Evolutionary conservation across 1,140 invertebrate genomes (phyloP), one percentile per base, ranked within the genome.

Genomic region (Oedothorax gibbosus): DNA sequence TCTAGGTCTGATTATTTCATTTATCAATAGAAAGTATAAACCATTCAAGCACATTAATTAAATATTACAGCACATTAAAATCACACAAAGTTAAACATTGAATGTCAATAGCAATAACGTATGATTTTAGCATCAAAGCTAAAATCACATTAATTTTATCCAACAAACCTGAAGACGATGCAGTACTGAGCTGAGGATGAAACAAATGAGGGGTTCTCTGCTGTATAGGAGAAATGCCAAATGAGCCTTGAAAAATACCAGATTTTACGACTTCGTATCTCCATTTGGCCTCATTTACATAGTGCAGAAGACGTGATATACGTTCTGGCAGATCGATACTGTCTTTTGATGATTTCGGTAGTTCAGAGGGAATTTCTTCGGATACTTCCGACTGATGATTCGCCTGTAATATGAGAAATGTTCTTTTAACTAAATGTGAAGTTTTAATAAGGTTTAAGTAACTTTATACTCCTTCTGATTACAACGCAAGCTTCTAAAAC

Each of bases 271-370:
- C 64, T 65, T 86, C 78, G 72, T 68, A 77, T n/a, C 85, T 50
- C 85, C 85, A 86, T 0, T 68, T 35, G 12, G 85, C 85, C 78
- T 86, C 85, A 62, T 69, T 86, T 14, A 86, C 64, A 15, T 82
- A 82, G 8, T 82, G 53, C 7, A 80, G 71, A 14, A 86, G 64
- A 14, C 54, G 7, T 49, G 81, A 84, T 75, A 60, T 57, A 2
- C 71, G 50, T 50, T 73, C 71, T 12, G 51, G 71, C 14, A 84
- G n/a, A 49, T 66, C 71, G 49, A 7, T 14, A 50, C 51, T 68
- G 4, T 15, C 15, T 0, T 73, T 82, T 6, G 75, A 77, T 15
- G 65, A 51, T 10, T 64, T 64, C 53, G 57, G 51, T 20, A 64
- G 21, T 15, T 7, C 54, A 75, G 18, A 20, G 20, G 12, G 10